These are phyloP conservation scores for Nephrotoma guestfalica DNA, from an alignment of 2,888 invertebrate species.

Conservation along the genomic window DNA sequence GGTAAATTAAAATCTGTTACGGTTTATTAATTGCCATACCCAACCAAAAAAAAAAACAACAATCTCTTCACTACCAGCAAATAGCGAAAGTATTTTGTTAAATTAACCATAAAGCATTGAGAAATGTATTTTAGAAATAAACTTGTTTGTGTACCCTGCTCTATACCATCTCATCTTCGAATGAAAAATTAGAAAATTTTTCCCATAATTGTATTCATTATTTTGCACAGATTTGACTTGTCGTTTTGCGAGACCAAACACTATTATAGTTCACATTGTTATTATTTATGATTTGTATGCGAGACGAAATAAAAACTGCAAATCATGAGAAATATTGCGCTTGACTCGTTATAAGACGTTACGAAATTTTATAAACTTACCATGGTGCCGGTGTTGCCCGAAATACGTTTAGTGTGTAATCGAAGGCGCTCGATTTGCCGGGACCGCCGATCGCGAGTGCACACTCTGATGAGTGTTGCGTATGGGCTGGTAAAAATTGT, in stretches of 20 bases:
- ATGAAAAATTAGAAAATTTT: neutral
- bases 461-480: conserved; percentile 44
- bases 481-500: conserved; percentile 26
- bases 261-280: neutral
- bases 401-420: conserved; percentile 71
- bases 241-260: neutral
- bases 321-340: neutral
- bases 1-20: neutral
- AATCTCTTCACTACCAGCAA: neutral
- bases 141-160: neutral
- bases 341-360: neutral
- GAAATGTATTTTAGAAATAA: neutral
- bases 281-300: neutral
- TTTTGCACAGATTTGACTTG: neutral
- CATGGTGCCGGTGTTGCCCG: conserved; percentile 57
- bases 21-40: neutral
- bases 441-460: conserved; percentile 64
- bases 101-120: neutral
- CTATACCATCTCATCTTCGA: neutral
- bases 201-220: neutral
- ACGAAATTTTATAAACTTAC: neutral
- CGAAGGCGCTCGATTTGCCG: conserved; percentile 65
- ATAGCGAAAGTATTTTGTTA: neutral
- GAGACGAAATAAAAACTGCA: neutral
- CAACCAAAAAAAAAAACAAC: neutral